Evolutionary conservation across 2,113 vertebrate species (phyloP).

Genomic region (Odobenus rosmarus): DNA sequence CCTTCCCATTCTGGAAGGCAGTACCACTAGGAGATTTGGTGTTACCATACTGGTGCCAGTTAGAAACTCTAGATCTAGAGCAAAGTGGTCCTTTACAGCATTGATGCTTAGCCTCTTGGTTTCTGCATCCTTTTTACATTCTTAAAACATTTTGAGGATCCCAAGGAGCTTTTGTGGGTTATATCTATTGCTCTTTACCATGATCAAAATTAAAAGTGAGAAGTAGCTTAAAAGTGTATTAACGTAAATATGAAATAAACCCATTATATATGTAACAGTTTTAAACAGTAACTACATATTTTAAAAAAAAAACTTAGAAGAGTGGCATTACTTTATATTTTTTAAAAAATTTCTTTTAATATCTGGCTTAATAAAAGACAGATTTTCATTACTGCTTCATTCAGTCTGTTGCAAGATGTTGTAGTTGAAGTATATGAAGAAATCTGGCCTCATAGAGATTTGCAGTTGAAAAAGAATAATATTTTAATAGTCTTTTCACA

Average conservation of each 20-base stretch:
- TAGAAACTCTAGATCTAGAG: not conserved
- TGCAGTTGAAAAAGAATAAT: constrained; percentile 22
- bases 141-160: not conserved
- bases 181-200: not conserved
- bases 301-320: not conserved
- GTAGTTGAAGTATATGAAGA: constrained; percentile 2
- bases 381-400: not conserved
- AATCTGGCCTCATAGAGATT: not conserved
- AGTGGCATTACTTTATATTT: not conserved
- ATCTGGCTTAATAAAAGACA: constrained; percentile 5
- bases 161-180: not conserved
- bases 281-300: not conserved
- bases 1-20: not conserved
- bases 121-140: not conserved
- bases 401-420: not conserved
- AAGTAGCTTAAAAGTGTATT: not conserved
- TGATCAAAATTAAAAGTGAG: constrained; percentile 9
- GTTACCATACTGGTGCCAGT: not conserved
- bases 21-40: not conserved
- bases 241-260: constrained; percentile 38
- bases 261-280: not conserved
- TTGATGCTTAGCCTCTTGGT: not conserved
- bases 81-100: not conserved
- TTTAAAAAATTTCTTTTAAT: not conserved
- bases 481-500: constrained; percentile 18